Percentiles rank a stretch among this genome's conserved stretches.
These are phyloP conservation scores for Phorcus lineatus DNA, from an alignment of 2,888 invertebrate genomes.

Conservation along the genomic window DNA sequence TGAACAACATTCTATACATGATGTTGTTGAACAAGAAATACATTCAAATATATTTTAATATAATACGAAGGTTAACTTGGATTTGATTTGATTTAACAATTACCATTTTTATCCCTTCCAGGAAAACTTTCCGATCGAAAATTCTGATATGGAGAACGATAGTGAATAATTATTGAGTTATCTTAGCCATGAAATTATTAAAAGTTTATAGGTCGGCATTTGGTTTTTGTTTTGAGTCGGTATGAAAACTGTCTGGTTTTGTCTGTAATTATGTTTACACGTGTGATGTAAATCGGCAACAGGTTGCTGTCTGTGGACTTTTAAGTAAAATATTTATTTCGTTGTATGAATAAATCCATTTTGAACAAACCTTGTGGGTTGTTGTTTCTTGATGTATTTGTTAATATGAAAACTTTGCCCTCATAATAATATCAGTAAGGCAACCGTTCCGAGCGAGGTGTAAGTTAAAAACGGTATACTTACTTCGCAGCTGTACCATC, in stretches of 20 bases:
- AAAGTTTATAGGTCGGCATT: too few relatives aligned
- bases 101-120: too few relatives aligned
- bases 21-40: too few relatives aligned
- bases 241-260: not conserved
- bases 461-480: not conserved
- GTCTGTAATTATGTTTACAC: not conserved
- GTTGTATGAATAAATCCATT: conserved; percentile 3
- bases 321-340: conserved; percentile 15
- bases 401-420: not conserved
- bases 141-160: too few relatives aligned
- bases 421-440: not conserved
- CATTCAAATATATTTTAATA: too few relatives aligned
- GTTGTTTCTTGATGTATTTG: not conserved
- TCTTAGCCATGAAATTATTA: too few relatives aligned
- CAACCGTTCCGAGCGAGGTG: not conserved
- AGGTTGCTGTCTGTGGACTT: not conserved
- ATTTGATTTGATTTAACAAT: too few relatives aligned
- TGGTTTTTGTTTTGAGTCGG: too few relatives aligned
- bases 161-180: too few relatives aligned
- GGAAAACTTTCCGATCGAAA: too few relatives aligned
- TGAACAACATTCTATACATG: too few relatives aligned
- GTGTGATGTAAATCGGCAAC: not conserved
- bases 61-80: too few relatives aligned
- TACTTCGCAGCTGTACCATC: not conserved
- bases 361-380: not conserved